Evolutionary conservation across 2,888 invertebrate species (phyloP), one percentile per base, ranked within the genome.

Genomic region (Ormyrus pomaceus): DNA sequence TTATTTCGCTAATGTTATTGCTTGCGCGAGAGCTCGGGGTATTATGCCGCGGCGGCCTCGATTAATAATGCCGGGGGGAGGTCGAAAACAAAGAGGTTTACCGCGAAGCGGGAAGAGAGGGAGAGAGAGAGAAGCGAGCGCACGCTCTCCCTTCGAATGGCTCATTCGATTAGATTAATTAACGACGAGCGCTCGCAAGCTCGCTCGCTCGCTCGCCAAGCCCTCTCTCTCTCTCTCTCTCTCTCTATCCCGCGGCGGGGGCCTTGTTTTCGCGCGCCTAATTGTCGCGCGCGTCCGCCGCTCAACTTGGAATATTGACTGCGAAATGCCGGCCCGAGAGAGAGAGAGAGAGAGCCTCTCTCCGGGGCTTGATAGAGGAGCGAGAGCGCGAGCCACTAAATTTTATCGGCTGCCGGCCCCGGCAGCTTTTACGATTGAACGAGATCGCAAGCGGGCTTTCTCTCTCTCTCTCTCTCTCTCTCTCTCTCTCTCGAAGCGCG

Each of bases 1-100:
- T 86, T 85, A 85, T 87, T 87, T 86, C 83, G 84, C 85, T 87
- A 87, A 87, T 86, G 84, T 86, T 87, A 86, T 87, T 86, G 84
- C 83, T 19, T 19, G 83, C 56, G 59, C n/a, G 46, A 46, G 55
- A 59, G 62, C n/a, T 46, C 46, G 48, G 46, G 62, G 82, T 82
- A 84, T 85, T 84, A 85, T 83, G 80, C 71, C 6, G 64, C 71
- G 65, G 46, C 19, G 74, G 83, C 61, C 69, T 81, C 85, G 84
- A 86, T 87, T 87, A 86, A 87, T 86, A 86, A 85, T 84, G 82
- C 81, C 82, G 82, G 55, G 59, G n/a, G 78, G 50, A 51, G 34
- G 77, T 19, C 45, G 7, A 34, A 59, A 73, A 77, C 77, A 81
- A 77, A 81, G 77, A 81, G 81, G 77, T 77, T 74, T 81, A 81